Base-by-base conservation (phyloP, 2,888 invertebrate genomes). In the Mycogona germanica region DNA sequence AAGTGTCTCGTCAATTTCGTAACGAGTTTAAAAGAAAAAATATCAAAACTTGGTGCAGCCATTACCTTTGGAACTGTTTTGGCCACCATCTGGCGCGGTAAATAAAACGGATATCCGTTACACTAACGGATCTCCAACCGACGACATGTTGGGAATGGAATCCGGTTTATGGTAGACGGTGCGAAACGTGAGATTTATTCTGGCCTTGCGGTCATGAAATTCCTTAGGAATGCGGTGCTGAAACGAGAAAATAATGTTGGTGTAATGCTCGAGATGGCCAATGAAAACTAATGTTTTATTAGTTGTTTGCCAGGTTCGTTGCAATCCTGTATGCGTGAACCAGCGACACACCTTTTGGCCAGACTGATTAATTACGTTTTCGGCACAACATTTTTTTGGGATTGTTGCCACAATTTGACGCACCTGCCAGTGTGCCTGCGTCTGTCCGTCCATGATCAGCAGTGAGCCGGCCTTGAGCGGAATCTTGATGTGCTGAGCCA, bases 81-180 rank as follows among this genome's bases (percentile, higher is more conserved):
- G 12, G n/a, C 35, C 35, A 35, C 12, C 81, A 82, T 83, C 9
- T 69, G 68, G 61, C 83, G 83, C 53, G 73, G 70, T 0, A 74
- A 60, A 57, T 76, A 75, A 12, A 72, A 64, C 4, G 76, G 75
- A 66, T 82, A 82, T n/a, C 67, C n/a, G n/a, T n/a, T n/a, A n/a
- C n/a, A n/a, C n/a, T n/a, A n/a, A n/a, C n/a, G n/a, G n/a, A n/a
- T n/a, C n/a, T n/a, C n/a, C n/a, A n/a, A n/a, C n/a, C n/a, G n/a
- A n/a, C n/a, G n/a, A n/a, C n/a, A n/a, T n/a, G n/a, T n/a, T n/a
- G n/a, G n/a, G n/a, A n/a, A n/a, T 2, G 12, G n/a, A 44, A 21
- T 44, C 17, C 9, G 41, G 41, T 40, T 45, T 45, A 26, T 14
- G 23, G 50, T 50, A 53, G 9, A 59, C 56, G 30, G 56, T 58